Evolutionary conservation across 2,113 vertebrate species (phyloP), one percentile per base, ranked within the genome.

Genomic region (Sinocyclocheilus maitianheensis): DNA sequence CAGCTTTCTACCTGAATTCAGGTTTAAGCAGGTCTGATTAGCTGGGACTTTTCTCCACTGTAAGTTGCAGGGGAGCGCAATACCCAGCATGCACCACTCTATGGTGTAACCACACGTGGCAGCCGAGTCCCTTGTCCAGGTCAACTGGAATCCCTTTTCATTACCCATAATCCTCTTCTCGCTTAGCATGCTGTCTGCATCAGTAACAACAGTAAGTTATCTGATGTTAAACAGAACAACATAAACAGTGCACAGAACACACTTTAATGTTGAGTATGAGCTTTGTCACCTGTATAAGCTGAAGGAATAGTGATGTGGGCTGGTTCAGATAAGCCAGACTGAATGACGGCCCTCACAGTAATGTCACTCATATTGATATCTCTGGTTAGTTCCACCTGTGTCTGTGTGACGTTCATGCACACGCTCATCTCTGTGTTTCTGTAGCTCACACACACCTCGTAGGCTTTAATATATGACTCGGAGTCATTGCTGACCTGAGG

Each of bases 71-170:
- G 87, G 58, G 8, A 2, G 58, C 1, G 0, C 16, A 5, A 30
- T 60, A 87, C 90, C 89, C 81, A 63, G 14, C 30, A 18, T 11
- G 87, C 89, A 94, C 94, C 94, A 94, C 62, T 94, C 92, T 65
- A 94, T 88, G 3, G 78, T 90, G 46, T 93, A 93, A 20, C 91
- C 92, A 88, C 93, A 94, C 9, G 91, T 90, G 69, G 86, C 82
- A 8, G 22, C 55, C 10, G 85, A 83, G 46, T 79, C 37, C 2
- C 74, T 1, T 0, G 71, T 43, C 93, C 94, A 94, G 10, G 84
- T 79, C 67, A 94, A 84, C 51, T 48, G 60, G 58, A 93, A 91
- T 37, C 89, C 91, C 12, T 85, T 63, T 11, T 34, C 3, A 75
- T 69, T 76, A 37, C 89, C 90, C 48, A 81, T 20, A 58, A 89